These are phyloP conservation scores for Cremastinae sp. DNA, from an alignment of 2,888 invertebrate species.

Conservation along the genomic window DNA sequence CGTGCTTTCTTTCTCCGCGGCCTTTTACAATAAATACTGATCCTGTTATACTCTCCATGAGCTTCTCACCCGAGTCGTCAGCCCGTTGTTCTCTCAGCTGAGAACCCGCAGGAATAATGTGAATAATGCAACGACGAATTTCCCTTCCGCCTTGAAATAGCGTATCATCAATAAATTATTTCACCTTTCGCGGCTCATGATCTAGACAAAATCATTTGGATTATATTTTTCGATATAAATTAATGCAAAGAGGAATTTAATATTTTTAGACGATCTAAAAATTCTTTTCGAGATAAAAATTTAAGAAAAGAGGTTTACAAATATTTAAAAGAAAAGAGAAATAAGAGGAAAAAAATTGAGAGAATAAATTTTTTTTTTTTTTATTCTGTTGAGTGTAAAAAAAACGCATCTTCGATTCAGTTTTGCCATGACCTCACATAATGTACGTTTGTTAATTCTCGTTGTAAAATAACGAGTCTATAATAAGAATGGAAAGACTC, in stretches of 20 bases:
- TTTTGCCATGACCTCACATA: background rate
- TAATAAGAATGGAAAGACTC: slow-evolving; percentile 30
- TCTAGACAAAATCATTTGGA: too few species aligned
- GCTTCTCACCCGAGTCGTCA: slow-evolving; percentile 12
- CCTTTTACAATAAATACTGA: slow-evolving; percentile 27
- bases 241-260: too few species aligned
- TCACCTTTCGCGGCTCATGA: background rate
- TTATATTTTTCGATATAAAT: too few species aligned
- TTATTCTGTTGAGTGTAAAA: too few species aligned
- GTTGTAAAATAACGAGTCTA: slow-evolving; percentile 25
- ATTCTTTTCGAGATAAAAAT: too few species aligned
- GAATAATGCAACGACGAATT: slow-evolving; percentile 47
- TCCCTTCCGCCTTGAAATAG: slow-evolving; percentile 11
- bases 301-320: too few species aligned
- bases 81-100: slow-evolving; percentile 2
- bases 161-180: background rate
- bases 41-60: slow-evolving; percentile 12
- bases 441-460: slow-evolving; percentile 6
- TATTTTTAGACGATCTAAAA: too few species aligned
- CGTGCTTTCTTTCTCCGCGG: background rate
- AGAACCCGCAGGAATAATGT: slow-evolving; percentile 14
- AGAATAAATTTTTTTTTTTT: too few species aligned
- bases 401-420: too few species aligned
- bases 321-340: too few species aligned
- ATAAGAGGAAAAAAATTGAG: too few species aligned